Base-by-base conservation (phyloP, 2,113 vertebrate genomes). In the Callithrix jacchus region DNA sequence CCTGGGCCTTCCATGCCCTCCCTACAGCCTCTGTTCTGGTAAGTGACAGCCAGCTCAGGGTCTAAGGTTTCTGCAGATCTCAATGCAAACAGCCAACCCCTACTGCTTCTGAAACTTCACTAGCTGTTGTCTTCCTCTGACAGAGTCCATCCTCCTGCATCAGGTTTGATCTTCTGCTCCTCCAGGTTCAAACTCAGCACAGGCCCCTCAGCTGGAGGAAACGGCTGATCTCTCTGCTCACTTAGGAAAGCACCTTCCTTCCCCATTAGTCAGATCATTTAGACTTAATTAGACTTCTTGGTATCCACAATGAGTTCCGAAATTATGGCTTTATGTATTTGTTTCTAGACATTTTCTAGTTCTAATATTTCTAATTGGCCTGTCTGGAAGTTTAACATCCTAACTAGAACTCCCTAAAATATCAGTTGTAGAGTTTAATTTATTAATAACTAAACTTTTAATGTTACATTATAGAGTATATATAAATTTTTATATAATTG, bases 281-380 rank as follows among this genome's bases (percentile, higher is more conserved):
- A 35, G 40, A 58, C n/a, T 68, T 74, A 40, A 37, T 30, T 80
- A 37, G 45, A 58, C 40, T 68, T 74, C 45, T 80, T 83, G 45
- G 20, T 42, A 79, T 66, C 42, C n/a, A 80, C 13, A 66, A 13
- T 58, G 64, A 18, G 40, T 58, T 79, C 0, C 61, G 42, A 93
- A 74, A 17, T 9, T 77, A 8, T n/a, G 3, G 7, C 21, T 87
- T 74, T 88, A n/a, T 9, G 52, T 6, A 40, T 58, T 81, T 91
- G 1, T 95, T 92, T 83, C 35, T 86, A 95, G 56, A 68, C 49
- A 96, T 61, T 93, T 94, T 61, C 27, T 56, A 40, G 5, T 85
- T 87, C 20, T 40, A 11, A 6, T 92, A 47, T 45, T 77, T 83
- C 37, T 68, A n/a, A 68, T n/a, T 87, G 47, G 37, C 12, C 5